Conservation (phyloP, 2,113 vertebrate species). For the Emydocephalus ijimae region DNA sequence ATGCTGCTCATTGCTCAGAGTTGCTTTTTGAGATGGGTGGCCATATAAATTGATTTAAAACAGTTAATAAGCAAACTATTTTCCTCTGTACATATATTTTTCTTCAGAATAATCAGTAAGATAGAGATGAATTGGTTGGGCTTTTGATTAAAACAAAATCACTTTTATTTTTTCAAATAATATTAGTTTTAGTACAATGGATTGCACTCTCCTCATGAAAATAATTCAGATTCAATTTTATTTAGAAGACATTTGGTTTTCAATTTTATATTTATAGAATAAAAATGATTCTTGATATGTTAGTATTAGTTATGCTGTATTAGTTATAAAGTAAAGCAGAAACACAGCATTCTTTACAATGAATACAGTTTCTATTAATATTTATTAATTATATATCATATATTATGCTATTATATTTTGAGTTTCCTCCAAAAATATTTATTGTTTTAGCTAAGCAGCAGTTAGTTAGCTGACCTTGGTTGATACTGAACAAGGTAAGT, state of each 20-base stretch:
- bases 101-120: background rate
- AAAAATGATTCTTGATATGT: background rate
- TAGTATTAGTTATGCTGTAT: slow-evolving; percentile 28
- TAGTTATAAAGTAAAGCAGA: slow-evolving; percentile 28
- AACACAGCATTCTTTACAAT: slow-evolving; percentile 16
- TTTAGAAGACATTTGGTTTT: background rate
- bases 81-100: background rate
- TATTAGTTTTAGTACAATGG: slow-evolving; percentile 5
- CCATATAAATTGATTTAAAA: background rate
- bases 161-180: background rate
- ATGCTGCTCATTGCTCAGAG: background rate
- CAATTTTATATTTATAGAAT: slow-evolving; percentile 1
- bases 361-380: slow-evolving; percentile 16
- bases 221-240: background rate
- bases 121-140: background rate
- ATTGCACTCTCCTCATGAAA: background rate
- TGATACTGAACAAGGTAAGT: background rate
- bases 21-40: background rate
- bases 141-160: background rate
- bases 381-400: slow-evolving; percentile 34
- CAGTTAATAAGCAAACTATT: background rate
- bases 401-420: slow-evolving; percentile 30
- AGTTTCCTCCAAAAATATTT: slow-evolving; percentile 7
- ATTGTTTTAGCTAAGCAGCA: slow-evolving; percentile 3
- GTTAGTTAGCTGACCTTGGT: background rate